Evolutionary conservation across 2,797 vertebrate genomes (phyloP), one percentile per base, ranked within the genome.

Genomic region (Chaunax sp.): DNA sequence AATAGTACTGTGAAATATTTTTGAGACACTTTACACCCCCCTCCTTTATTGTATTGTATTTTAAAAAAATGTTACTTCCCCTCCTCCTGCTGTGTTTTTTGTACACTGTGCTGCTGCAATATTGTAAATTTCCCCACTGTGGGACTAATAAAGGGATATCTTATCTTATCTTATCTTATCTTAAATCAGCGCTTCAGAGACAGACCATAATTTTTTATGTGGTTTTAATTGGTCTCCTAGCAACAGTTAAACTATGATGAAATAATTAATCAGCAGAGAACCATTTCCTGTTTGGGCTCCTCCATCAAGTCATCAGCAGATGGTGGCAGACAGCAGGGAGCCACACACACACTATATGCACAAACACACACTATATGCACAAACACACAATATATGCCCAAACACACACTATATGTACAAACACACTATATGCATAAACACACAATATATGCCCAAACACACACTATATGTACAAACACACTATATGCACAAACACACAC

Each of bases 311-410:
- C 14, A 15, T 15, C 14, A 69, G 76, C 85, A 87, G 81, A 86
- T 86, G 82, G 87, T 78, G 63, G 37, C 28, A 45, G 70, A 63
- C 81, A 65, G 75, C 80, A 57, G 75, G 75, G 68, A 72, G 75
- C 54, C 74, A 5, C 59, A 51, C 33, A 75, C 44, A 67, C 37
- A 67, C 54, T 37, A 61, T 18, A 54, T 46, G 51, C 53, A 56
- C 20, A 56, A 14, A 40, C 20, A 40, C 53, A 54, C 51, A 7
- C 26, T 51, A 35, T 22, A 43, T 16, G 28, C 11, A 19, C 55
- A 44, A n/a, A 54, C 45, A 20, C 30, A 51, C 25, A 1, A 23
- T 51, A 35, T 37, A 43, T 16, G 41, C 11, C 12, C 38, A 44
- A 22, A 54, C 44, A 62, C 35, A 62, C 41, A 54, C 18, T 5